A percentile compares a stretch with the other conserved stretches of the same genome.
Evolutionary conservation across 2,888 invertebrate genomes (phyloP).

Genomic region (Papilio elwesi): DNA sequence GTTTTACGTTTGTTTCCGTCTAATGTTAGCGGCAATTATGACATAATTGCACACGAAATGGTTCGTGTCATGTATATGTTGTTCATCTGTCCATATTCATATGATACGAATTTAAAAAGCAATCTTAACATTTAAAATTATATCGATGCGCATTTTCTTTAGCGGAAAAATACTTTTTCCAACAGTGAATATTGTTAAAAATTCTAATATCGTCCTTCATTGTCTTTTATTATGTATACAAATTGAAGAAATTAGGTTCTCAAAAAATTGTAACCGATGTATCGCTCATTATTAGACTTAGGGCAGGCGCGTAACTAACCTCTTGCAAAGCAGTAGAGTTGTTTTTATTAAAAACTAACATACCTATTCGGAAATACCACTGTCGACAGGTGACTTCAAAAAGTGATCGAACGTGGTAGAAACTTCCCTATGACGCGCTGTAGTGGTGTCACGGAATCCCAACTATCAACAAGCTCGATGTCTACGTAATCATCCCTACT

Average conservation of each 20-base stretch:
- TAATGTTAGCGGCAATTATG: conserved; percentile 4
- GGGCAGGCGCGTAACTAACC: not conserved
- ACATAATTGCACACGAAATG: conserved; percentile 2
- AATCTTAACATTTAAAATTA: not conserved
- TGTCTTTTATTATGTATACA: not conserved
- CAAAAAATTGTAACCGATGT: not conserved
- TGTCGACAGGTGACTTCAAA: not conserved
- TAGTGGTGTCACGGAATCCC: not conserved
- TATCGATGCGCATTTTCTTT: not conserved
- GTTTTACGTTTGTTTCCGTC: conserved; percentile 15
- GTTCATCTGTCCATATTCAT: not conserved
- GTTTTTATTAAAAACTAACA: not conserved
- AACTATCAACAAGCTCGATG: not conserved
- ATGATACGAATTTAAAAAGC: not conserved
- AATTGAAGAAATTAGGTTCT: not conserved
- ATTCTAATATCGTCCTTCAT: too few species aligned
- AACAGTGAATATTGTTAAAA: too few species aligned
- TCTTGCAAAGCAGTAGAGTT: not conserved
- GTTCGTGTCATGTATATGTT: not conserved
- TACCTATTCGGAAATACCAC: conserved; percentile 7
- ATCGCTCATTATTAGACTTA: not conserved
- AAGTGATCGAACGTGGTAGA: not conserved
- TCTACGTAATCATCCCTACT: too few species aligned
- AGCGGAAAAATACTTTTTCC: not conserved
- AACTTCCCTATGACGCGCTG: not conserved